Evolutionary conservation across 92 coral and sea anemone genomes (phyloP).

Genomic region (Epizoanthus ramosus): DNA sequence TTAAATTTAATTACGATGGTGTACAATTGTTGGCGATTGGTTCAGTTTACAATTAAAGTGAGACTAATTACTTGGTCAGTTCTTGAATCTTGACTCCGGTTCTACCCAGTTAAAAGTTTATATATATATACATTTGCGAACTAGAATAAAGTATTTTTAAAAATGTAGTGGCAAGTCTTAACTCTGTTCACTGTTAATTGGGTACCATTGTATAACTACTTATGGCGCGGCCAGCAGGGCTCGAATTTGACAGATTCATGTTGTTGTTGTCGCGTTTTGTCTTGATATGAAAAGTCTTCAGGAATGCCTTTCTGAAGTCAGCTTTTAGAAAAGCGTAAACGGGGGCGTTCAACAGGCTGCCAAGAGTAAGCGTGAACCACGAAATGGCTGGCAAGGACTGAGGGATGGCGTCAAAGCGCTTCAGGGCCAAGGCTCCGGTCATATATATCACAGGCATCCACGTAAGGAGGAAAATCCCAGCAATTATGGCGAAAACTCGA

Average conservation of each 20-base stretch:
- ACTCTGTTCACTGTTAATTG: not conserved
- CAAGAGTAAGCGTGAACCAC: conserved; percentile 80
- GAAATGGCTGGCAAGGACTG: conserved; percentile 53
- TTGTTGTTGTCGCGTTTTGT: not conserved
- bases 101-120: not conserved
- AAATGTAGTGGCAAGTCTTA: not conserved
- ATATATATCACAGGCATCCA: conserved; percentile 86
- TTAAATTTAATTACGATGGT: not conserved
- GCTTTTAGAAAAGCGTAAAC: conserved; percentile 80
- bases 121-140: too few relatives aligned
- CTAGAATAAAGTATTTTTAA: too few relatives aligned
- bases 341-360: conserved; percentile 73
- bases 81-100: not conserved
- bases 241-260: not conserved
- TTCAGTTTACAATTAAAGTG: not conserved
- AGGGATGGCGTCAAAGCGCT: conserved; percentile 55
- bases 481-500: conserved; percentile 78
- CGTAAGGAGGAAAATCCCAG: conserved; percentile 72
- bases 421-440: conserved; percentile 73
- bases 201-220: conserved; percentile 13
- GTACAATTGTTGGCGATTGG: not conserved
- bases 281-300: conserved; percentile 21
- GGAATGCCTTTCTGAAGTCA: conserved; percentile 74
- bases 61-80: not conserved
- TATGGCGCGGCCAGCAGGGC: not conserved